Evolutionary conservation across 2,888 invertebrate genomes (phyloP).

Genomic region (Polyommatus icarus): DNA sequence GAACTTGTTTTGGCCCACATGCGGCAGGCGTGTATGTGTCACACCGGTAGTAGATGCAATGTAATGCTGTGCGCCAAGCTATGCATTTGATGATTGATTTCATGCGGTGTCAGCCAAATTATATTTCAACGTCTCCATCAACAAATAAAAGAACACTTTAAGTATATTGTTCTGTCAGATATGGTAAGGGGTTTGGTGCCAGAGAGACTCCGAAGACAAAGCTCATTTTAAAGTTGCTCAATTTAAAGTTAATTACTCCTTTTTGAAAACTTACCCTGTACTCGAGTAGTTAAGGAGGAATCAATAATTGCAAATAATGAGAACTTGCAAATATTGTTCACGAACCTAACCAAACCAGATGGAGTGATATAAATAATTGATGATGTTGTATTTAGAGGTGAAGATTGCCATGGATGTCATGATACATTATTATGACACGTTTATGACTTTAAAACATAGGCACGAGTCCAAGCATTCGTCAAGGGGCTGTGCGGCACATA

Average conservation of each 20-base stretch:
- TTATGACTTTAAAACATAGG: not conserved
- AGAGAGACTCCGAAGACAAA: not conserved
- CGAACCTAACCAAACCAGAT: not conserved
- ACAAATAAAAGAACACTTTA: not conserved
- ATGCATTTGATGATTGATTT: constrained; percentile 36
- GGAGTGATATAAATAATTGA: not conserved
- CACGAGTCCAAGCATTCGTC: not conserved
- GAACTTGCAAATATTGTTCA: not conserved
- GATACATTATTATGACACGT: not conserved
- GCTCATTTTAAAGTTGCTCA: not conserved
- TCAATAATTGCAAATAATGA: not conserved
- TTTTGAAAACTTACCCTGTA: not conserved
- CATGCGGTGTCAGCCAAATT: constrained; percentile 1
- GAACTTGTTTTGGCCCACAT: constrained; percentile 13
- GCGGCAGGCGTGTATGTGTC: constrained; percentile 17
- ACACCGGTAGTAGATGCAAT: constrained; percentile 36
- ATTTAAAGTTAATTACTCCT: not conserved
- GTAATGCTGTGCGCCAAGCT: constrained; percentile 30
- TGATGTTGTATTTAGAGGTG: not conserved
- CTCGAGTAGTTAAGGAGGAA: not conserved
- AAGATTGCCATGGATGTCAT: not conserved
- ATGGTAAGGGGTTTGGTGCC: not conserved
- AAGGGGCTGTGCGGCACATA: not conserved
- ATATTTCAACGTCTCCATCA: constrained; percentile 1
- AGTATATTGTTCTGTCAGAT: not conserved